Base-by-base conservation (phyloP, 2,888 invertebrate species). In the Girardia tigrina region DNA sequence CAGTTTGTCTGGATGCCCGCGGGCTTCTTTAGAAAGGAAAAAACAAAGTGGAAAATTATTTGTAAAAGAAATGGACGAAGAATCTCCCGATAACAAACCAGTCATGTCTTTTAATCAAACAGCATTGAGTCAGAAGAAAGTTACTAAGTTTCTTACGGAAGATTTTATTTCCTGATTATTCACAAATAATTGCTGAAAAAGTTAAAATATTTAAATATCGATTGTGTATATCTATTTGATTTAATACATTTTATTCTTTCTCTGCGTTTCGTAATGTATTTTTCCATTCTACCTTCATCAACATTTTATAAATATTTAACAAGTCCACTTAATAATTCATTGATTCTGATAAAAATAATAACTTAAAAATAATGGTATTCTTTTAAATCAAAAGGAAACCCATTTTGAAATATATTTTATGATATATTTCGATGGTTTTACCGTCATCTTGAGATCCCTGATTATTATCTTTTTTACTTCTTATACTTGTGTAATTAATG, bases 1-100 rank as follows among this genome's bases (percentile, higher is more conserved):
- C 80, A 94, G 93, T 82, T 88, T 95, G 77, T 94, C 94, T 72
- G 95, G 95, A 74, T 95, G 95, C 86, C 95, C 95, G 73, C 87
- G 94, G 79, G 94, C 94, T 2, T 56, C 56, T 20, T n/a, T 56
- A 56, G 56, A 56, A 56, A 4, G 56, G 4, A 56, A 56, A n/a
- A 56, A 56, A 56, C 56, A 56, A 56, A 56, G 23, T 16, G 56
- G 56, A 56, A 56, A 56, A 56, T 20, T 56, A 12, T 12, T n/a
- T 56, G 56, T 56, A 6, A 56, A 56, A 56, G 56, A 56, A 56
- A 56, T n/a, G 56, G 56, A 56, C n/a, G 56, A 56, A 8, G 56
- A 56, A 56, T 56, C 8, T 16, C n/a, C 56, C n/a, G n/a, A 4
- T 56, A n/a, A 20, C 4, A 56, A 56, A n/a, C 4, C 56, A 56